Conservation (phyloP, 1,140 invertebrate species). For the Spodoptera litura region DNA sequence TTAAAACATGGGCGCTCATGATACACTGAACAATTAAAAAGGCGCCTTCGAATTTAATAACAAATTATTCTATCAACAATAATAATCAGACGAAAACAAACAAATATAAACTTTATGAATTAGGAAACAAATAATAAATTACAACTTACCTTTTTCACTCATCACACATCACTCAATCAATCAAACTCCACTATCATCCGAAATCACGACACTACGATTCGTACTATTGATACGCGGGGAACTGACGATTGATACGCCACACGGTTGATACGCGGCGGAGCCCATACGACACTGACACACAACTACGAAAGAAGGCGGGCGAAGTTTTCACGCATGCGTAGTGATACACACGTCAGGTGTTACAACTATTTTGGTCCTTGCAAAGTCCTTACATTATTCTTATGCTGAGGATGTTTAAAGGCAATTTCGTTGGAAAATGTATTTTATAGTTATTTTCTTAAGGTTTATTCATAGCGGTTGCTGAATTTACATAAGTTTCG, state of each 20-base stretch:
- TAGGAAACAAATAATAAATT: neutral
- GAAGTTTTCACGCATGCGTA: conserved; percentile 47
- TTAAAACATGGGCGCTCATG: conserved; percentile 24
- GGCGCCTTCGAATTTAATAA: neutral
- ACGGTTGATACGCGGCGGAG: conserved; percentile 28
- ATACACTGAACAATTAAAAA: conserved; percentile 15
- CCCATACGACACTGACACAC: conserved; percentile 35
- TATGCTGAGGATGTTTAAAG: conserved; percentile 18
- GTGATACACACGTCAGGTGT: conserved; percentile 33
- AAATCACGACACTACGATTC: conserved; percentile 28
- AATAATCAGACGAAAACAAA: neutral
- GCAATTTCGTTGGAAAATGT: neutral
- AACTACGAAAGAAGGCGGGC: conserved; percentile 23
- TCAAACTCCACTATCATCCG: conserved; percentile 28
- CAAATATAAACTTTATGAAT: neutral
- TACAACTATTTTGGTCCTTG: conserved; percentile 45
- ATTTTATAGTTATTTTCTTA: neutral
- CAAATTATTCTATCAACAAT: neutral
- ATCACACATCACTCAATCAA: conserved; percentile 34
- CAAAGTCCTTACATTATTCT: conserved; percentile 35
- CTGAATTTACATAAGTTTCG: neutral
- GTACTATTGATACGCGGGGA: conserved; percentile 27
- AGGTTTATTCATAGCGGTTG: neutral
- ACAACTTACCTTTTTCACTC: conserved; percentile 32
- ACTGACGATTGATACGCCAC: conserved; percentile 7